phyloP scores from a whole-genome alignment of 2,113 vertebrate genomes.

The Rostratula benghalensis region DNA sequence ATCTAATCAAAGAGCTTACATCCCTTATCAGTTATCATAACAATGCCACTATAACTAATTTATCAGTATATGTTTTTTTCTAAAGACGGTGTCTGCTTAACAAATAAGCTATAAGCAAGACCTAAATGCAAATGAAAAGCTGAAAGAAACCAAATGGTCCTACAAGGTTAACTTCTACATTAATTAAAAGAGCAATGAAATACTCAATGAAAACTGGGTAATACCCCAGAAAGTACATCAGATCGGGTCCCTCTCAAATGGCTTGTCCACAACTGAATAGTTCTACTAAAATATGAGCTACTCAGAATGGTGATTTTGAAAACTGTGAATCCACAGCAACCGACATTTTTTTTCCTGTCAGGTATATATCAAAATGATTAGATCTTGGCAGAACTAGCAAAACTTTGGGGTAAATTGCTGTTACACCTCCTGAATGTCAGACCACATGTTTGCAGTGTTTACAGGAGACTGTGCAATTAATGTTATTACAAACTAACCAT shows the following conservation, averaged over 20 bases:
- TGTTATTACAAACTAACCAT: not conserved
- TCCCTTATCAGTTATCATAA: not conserved
- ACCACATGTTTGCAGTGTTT: not conserved
- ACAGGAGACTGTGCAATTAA: slow-evolving; percentile 14
- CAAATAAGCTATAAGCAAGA: not conserved
- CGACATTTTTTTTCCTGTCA: not conserved
- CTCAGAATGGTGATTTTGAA: not conserved
- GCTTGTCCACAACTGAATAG: not conserved
- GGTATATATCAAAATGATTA: not conserved
- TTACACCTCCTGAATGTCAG: slow-evolving; percentile 4
- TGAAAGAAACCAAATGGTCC: not conserved
- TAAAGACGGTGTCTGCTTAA: not conserved
- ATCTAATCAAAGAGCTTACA: not conserved
- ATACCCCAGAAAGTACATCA: not conserved
- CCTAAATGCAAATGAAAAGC: not conserved
- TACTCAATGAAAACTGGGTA: not conserved
- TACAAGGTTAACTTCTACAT: not conserved
- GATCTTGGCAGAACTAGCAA: not conserved
- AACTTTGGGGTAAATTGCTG: not conserved
- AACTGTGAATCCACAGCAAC: not conserved
- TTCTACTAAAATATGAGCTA: not conserved
- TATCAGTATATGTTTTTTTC: not conserved
- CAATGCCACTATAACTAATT: not conserved
- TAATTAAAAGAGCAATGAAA: not conserved
- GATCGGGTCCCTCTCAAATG: not conserved